A percentile compares a stretch with the other conserved stretches of the same genome.
Conservation (phyloP, 2,113 vertebrate species). For the Nycticebus coucang region DNA sequence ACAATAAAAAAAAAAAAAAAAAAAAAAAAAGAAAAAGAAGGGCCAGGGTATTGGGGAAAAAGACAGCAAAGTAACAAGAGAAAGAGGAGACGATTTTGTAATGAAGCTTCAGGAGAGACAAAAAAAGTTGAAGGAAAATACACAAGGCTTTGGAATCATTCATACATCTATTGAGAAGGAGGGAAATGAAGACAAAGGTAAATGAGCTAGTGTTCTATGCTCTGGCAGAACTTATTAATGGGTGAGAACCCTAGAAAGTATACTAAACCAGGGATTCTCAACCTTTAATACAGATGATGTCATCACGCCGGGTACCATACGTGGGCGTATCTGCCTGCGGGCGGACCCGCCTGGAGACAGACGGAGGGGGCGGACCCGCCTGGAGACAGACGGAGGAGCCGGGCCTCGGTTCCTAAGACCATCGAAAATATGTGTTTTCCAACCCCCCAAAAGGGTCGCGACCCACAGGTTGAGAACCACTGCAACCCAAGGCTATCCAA, state of each 20-base stretch:
- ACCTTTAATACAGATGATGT: too few relatives aligned
- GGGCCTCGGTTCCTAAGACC: too few relatives aligned
- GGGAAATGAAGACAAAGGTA: conserved; percentile 7
- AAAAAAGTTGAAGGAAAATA: neutral
- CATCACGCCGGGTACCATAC: too few relatives aligned
- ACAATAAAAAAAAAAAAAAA: too few relatives aligned
- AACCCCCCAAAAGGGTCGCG: too few relatives aligned
- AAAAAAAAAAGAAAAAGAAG: conserved; percentile 36
- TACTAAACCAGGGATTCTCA: neutral
- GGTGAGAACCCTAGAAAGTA: neutral
- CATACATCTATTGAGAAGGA: neutral
- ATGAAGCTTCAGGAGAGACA: neutral
- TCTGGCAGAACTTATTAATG: conserved; percentile 2
- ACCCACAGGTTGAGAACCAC: too few relatives aligned
- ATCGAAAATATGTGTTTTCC: too few relatives aligned
- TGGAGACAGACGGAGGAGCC: too few relatives aligned
- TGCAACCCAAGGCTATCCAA: neutral
- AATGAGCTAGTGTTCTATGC: neutral
- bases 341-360: too few relatives aligned
- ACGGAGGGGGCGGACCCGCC: too few relatives aligned
- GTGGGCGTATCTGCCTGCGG: too few relatives aligned
- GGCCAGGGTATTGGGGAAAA: neutral
- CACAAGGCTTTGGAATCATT: neutral
- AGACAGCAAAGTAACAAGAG: neutral
- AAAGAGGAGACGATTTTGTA: conserved; percentile 15